phyloP scores from a whole-genome alignment of 2,797 vertebrate genomes.

The Champsocephalus esox region DNA sequence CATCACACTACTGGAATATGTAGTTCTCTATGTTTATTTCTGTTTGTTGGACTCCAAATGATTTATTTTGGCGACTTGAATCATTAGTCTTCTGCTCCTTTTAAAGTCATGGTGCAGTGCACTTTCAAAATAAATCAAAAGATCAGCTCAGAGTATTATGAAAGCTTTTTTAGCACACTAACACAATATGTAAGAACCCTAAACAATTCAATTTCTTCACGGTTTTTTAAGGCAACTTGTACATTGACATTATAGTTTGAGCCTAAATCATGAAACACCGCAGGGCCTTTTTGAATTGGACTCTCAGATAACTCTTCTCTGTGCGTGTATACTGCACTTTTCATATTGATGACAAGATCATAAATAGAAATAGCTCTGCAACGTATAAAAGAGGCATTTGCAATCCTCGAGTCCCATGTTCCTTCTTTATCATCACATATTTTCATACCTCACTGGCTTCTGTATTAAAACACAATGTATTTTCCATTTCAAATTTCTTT shows the following conservation, averaged over 20 bases:
- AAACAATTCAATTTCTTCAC: constrained; percentile 51
- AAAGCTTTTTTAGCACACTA: constrained; percentile 38
- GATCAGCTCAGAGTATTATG: constrained; percentile 41
- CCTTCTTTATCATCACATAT: constrained; percentile 63
- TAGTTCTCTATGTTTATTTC: neutral
- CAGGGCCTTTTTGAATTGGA: constrained; percentile 38
- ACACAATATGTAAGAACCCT: constrained; percentile 52
- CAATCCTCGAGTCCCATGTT: constrained; percentile 62
- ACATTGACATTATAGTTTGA: constrained; percentile 45
- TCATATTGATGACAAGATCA: constrained; percentile 64
- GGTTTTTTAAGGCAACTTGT: constrained; percentile 30
- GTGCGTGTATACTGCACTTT: constrained; percentile 46
- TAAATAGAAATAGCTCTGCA: constrained; percentile 63
- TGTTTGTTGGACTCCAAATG: constrained; percentile 12
- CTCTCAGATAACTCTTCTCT: constrained; percentile 28
- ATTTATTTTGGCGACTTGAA: constrained; percentile 30
- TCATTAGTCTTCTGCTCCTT: constrained; percentile 56
- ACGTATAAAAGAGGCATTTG: constrained; percentile 61
- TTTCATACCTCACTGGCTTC: constrained; percentile 75
- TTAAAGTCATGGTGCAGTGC: constrained; percentile 44
- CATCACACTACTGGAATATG: neutral
- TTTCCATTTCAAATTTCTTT: constrained; percentile 70
- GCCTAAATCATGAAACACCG: constrained; percentile 55
- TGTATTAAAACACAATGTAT: constrained; percentile 77
- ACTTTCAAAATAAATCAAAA: constrained; percentile 64